Percentiles rank a stretch among this genome's conserved stretches.
Evolutionary conservation across 2,797 vertebrate species (phyloP).

Genomic region (Smutsia temminckii): DNA sequence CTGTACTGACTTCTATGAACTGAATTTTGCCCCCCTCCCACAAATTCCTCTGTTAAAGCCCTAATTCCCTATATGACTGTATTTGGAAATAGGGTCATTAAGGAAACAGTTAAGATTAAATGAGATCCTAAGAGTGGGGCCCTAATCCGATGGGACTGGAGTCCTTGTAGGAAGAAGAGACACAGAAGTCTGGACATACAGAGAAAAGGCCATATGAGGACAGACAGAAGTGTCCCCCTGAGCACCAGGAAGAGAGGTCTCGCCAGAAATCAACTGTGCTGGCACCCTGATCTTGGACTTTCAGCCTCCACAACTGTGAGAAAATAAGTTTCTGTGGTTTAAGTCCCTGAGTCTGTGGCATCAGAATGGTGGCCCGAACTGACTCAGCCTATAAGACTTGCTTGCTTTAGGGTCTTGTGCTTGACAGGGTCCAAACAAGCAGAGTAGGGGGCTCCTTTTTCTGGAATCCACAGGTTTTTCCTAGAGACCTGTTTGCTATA

Average conservation of each 20-base stretch:
- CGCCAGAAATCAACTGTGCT: not conserved
- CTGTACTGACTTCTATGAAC: not conserved
- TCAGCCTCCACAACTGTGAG: not conserved
- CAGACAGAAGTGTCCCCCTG: too few species aligned
- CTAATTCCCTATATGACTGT: not conserved
- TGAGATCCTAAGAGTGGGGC: not conserved
- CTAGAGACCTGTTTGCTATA: fast-evolving
- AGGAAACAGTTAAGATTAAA: not conserved
- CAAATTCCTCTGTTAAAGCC: not conserved
- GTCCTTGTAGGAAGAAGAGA: not conserved
- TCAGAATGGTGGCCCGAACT: not conserved
- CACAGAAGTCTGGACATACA: too few species aligned
- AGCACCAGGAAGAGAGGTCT: too few species aligned
- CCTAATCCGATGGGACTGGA: not conserved
- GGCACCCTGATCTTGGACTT: not conserved
- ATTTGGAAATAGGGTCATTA: not conserved
- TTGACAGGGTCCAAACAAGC: not conserved
- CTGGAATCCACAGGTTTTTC: not conserved
- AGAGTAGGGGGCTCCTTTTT: not conserved
- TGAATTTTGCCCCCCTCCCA: not conserved
- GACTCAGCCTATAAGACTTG: not conserved
- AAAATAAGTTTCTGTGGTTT: not conserved
- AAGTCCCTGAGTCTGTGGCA: fast-evolving
- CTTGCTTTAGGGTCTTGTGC: not conserved
- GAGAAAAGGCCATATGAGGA: not conserved